Percentiles rank a stretch among this genome's conserved stretches.
These are phyloP conservation scores for Lutraria lutraria DNA, from an alignment of 2,888 invertebrate species.

Conservation along the genomic window DNA sequence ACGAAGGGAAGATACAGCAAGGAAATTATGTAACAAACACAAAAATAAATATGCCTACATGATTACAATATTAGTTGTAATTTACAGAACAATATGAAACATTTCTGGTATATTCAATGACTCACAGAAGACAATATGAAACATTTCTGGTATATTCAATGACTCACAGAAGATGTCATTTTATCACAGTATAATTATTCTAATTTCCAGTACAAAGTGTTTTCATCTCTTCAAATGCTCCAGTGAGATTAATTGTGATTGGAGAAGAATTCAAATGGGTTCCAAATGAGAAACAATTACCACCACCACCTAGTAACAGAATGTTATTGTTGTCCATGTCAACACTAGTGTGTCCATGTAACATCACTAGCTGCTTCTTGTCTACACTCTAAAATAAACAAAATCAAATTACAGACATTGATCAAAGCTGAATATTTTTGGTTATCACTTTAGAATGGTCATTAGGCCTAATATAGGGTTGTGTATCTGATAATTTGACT, in stretches of 20 bases:
- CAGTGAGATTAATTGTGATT: conserved; percentile 73
- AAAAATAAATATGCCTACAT: no score
- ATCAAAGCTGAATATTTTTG: background rate
- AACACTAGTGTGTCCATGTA: conserved; percentile 85
- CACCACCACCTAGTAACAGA: conserved; percentile 87
- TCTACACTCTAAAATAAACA: conserved; percentile 78
- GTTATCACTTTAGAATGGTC: background rate
- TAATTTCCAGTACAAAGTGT: background rate
- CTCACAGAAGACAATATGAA: no score
- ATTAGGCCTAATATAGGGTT: background rate
- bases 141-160: no score
- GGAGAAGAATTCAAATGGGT: conserved; percentile 87
- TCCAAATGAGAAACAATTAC: conserved; percentile 88
- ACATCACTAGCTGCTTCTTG: conserved; percentile 81
- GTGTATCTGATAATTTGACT: background rate
- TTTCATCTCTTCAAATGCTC: conserved; percentile 42
- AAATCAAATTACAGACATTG: background rate
- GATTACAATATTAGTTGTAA: no score
- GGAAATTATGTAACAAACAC: no score
- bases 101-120: no score
- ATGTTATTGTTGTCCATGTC: conserved; percentile 77
- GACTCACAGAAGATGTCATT: background rate
- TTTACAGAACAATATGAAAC: no score
- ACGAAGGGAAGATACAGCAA: no score
- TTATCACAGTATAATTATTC: background rate